Evolutionary conservation across 2,113 vertebrate genomes (phyloP), one percentile per base, ranked within the genome.

Genomic region (Ammodramus savannarum): DNA sequence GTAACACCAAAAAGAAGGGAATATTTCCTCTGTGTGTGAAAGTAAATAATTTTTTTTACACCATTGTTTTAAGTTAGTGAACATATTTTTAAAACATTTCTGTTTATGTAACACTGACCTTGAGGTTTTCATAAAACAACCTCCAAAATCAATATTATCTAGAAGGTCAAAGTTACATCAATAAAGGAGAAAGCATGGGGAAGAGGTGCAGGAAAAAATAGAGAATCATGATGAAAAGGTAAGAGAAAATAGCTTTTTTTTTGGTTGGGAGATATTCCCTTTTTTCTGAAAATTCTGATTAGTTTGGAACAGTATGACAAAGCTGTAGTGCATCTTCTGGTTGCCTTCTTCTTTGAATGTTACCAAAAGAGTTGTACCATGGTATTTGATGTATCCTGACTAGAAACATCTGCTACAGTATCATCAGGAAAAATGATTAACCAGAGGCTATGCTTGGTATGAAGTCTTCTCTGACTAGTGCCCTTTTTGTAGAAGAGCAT

Each of bases 151-250:
- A 49, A 25, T 87, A 76, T 65, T 96, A 59, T 88, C 75, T 34
- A 84, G 78, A 91, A 93, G 52, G 26, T 52, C 88, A 67, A 43
- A 27, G 1, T 49, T 86, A 49, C 52, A 72, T 57, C 43, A 49
- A 74, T 52, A 87, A 89, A 89, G 59, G 69, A 89, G 83, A 71
- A 91, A 59, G 21, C 72, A 38, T 73, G 63, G 94, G 38, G 86
- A 95, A 72, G 67, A 93, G 32, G 66, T 98, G 16, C 81, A 78
- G 65, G 95, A 98, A 90, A 97, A 98, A 96, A 97, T 77, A 74
- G 79, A 96, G 31, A 96, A 96, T 87, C 52, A 10, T 86, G 97
- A 98, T 94, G 96, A 97, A 87, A 98, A 98, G 93, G 97, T 97
- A 92, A 96, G 80, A 46, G 20, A 85, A 82, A 90, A 76, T 8